Conservation (phyloP, 2,888 invertebrate genomes). For the Clunio marinus region DNA sequence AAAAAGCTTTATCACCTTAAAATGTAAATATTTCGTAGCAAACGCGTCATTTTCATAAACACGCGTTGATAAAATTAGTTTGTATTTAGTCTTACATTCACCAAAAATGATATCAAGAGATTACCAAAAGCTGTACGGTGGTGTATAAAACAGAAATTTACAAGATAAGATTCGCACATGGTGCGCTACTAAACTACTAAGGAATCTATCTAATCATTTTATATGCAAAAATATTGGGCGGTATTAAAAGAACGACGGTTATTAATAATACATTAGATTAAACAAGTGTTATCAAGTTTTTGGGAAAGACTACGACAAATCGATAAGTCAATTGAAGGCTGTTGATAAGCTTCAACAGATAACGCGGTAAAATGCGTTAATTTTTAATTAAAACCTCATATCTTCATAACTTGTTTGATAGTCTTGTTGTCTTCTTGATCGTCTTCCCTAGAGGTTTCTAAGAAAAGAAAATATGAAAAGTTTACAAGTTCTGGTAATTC, state of each 20-base stretch:
- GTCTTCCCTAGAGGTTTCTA: no score
- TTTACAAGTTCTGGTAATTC: background rate
- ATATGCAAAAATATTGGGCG: background rate
- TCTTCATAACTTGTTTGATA: background rate
- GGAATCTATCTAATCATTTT: background rate
- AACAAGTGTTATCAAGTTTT: background rate
- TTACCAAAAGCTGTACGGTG: background rate
- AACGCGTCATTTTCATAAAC: background rate
- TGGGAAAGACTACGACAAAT: background rate
- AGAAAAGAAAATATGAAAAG: conserved; percentile 4
- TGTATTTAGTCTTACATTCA: background rate
- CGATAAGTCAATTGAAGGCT: background rate
- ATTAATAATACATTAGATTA: conserved; percentile 2
- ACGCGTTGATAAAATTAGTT: background rate
- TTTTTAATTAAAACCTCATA: no score
- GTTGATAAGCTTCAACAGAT: background rate
- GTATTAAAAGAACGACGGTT: background rate
- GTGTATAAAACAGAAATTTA: background rate
- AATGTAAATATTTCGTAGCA: conserved; percentile 5
- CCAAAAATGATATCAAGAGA: background rate
- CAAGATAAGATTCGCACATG: conserved; percentile 2
- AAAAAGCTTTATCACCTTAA: background rate
- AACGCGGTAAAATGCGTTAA: background rate
- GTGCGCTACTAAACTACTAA: no score
- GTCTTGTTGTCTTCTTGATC: background rate